Evolutionary conservation across 30 jellyfish, hydroid and myxozoan genomes (phyloP).

Genomic region (Cassiopea xamachana): DNA sequence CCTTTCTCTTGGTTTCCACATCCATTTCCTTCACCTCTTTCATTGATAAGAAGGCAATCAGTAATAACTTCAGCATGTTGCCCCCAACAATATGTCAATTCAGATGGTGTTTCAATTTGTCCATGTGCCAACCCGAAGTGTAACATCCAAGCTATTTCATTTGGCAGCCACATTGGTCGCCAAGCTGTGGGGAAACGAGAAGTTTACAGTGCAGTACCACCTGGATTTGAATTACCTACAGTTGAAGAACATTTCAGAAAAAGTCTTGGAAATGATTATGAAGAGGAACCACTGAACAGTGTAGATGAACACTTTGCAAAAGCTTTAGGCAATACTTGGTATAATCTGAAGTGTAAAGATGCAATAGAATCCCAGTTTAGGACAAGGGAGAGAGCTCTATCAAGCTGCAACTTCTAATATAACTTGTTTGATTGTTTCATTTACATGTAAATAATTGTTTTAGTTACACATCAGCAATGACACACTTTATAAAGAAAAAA

Average conservation of each 20-base stretch:
- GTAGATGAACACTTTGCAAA: slow-evolving; percentile 99
- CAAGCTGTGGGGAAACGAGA: slow-evolving; percentile 62
- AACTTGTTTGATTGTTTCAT: slow-evolving; percentile 28
- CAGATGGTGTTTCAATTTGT: slow-evolving; percentile 65
- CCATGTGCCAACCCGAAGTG: slow-evolving; percentile 81
- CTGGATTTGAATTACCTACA: slow-evolving; percentile 93
- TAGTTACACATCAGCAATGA: not conserved
- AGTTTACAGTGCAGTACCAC: slow-evolving; percentile 74
- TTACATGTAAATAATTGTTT: slow-evolving; percentile 28
- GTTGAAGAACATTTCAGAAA: slow-evolving; percentile 97
- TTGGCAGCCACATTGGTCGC: slow-evolving; percentile 41
- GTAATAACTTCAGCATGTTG: slow-evolving; percentile 83
- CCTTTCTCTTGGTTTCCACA: slow-evolving; percentile 72
- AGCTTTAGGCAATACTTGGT: slow-evolving; percentile 96
- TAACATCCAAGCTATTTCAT: slow-evolving; percentile 58
- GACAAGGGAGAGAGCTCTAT: slow-evolving; percentile 61
- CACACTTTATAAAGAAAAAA: not conserved
- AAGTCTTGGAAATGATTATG: slow-evolving; percentile 92
- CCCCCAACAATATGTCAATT: slow-evolving; percentile 54
- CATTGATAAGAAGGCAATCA: slow-evolving; percentile 82
- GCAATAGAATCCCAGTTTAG: slow-evolving; percentile 53
- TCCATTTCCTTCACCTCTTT: slow-evolving; percentile 66
- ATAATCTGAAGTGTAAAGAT: slow-evolving; percentile 67
- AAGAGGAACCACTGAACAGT: slow-evolving; percentile 77
- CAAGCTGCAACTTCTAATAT: slow-evolving; percentile 69